Conservation (phyloP, 2,113 vertebrate species). For the Aleadryas rufinucha region DNA sequence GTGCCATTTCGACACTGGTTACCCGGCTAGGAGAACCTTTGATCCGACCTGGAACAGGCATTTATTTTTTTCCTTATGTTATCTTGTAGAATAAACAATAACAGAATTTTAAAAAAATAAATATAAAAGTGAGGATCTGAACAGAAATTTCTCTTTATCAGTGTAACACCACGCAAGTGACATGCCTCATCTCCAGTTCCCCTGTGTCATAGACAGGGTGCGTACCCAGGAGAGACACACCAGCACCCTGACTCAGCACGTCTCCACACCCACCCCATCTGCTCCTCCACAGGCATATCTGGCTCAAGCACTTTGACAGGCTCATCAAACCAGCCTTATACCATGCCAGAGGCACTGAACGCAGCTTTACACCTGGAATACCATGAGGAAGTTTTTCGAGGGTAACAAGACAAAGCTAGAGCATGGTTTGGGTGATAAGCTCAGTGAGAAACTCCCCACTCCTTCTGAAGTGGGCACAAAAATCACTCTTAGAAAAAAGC, state of each 20-base stretch:
- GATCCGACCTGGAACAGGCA: not conserved
- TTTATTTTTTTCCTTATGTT: not conserved
- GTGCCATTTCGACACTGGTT: not conserved
- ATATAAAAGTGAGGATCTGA: not conserved
- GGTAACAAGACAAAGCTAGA: not conserved
- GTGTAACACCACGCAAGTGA: rapidly evolving
- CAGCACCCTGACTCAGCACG: not conserved
- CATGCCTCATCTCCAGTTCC: not conserved
- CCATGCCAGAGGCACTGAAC: not conserved
- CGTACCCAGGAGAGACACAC: not conserved
- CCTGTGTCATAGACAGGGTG: rapidly evolving
- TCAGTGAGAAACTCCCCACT: not conserved
- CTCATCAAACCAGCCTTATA: not conserved
- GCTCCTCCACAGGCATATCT: not conserved
- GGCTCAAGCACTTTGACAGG: not conserved
- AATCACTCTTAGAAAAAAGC: not conserved
- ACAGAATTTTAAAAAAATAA: not conserved
- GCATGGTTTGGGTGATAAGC: not conserved
- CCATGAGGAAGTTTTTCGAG: not conserved
- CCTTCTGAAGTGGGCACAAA: not conserved
- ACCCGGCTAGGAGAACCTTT: not conserved
- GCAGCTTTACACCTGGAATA: not conserved
- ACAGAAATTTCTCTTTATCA: not conserved
- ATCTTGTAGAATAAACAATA: not conserved
- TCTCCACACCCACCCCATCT: not conserved